Conservation (phyloP, 2,797 vertebrate species). For the Sebastes vulpes region DNA sequence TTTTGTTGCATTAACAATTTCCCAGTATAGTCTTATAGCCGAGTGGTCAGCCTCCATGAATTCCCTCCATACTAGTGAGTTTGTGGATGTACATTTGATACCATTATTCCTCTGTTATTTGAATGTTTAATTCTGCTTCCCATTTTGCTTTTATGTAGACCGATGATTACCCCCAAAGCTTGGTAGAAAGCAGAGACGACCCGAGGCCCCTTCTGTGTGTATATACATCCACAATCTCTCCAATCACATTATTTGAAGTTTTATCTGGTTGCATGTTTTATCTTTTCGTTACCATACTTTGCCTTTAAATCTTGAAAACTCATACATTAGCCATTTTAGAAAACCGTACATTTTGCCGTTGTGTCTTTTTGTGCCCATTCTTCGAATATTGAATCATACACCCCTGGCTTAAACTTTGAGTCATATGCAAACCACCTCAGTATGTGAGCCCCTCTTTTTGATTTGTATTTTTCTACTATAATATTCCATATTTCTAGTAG, state of each 20-base stretch:
- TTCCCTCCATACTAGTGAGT: neutral
- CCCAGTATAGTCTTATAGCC: neutral
- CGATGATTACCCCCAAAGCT: neutral
- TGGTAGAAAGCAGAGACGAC: neutral
- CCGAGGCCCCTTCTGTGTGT: neutral
- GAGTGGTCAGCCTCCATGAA: neutral
- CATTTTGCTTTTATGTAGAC: neutral
- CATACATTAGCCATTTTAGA: neutral
- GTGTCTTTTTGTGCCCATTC: neutral
- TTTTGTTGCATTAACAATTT: neutral
- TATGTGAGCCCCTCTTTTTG: neutral
- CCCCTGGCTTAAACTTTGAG: neutral
- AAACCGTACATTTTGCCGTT: neutral
- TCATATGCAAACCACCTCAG: neutral
- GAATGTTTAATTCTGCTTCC: neutral
- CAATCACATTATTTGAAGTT: neutral
- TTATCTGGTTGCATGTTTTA: neutral
- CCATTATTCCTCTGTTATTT: neutral
- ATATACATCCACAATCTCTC: accelerated
- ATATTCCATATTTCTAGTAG: neutral
- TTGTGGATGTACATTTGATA: neutral
- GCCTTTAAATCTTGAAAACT: accelerated
- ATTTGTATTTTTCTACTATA: neutral
- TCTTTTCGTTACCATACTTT: neutral
- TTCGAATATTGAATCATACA: neutral